phyloP scores from a whole-genome alignment of 1,140 invertebrate genomes.

The Ditylenchus dipsaci region DNA sequence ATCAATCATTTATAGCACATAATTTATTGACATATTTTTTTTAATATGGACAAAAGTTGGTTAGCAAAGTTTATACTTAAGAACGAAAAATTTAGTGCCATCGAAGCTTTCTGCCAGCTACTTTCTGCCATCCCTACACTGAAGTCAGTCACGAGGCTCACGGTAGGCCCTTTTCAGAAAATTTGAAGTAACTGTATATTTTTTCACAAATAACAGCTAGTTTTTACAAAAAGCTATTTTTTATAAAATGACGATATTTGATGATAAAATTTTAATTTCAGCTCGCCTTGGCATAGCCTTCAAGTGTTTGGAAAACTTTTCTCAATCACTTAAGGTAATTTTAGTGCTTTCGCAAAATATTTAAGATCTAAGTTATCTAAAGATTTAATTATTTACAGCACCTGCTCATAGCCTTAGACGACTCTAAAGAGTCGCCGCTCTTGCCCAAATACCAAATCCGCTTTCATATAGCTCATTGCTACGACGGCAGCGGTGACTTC shows the following conservation, averaged over 20 bases:
- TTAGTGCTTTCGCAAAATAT: background rate
- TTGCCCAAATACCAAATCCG: conserved; percentile 29
- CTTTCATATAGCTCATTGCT: conserved; percentile 33
- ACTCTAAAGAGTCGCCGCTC: conserved; percentile 9
- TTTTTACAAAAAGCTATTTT: no score
- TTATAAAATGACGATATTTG: background rate
- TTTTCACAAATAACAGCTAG: no score
- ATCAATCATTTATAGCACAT: no score
- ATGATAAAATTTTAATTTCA: background rate
- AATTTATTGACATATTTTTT: no score
- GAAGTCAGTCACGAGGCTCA: conserved; percentile 24
- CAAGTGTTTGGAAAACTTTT: conserved; percentile 34
- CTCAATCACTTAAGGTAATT: conserved; percentile 28
- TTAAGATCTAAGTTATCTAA: background rate
- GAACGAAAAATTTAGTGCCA: conserved; percentile 26
- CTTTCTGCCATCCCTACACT: conserved; percentile 27
- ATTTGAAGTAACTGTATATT: no score
- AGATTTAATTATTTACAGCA: conserved; percentile 12
- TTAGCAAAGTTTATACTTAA: background rate
- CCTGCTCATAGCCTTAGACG: conserved; percentile 27
- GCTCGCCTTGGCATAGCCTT: conserved; percentile 27
- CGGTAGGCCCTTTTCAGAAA: background rate
- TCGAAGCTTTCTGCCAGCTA: conserved; percentile 32
- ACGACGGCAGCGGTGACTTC: conserved; percentile 25
- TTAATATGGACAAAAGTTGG: no score